phyloP scores from a whole-genome alignment of 1,140 invertebrate genomes.

The Trichoplusia ni region DNA sequence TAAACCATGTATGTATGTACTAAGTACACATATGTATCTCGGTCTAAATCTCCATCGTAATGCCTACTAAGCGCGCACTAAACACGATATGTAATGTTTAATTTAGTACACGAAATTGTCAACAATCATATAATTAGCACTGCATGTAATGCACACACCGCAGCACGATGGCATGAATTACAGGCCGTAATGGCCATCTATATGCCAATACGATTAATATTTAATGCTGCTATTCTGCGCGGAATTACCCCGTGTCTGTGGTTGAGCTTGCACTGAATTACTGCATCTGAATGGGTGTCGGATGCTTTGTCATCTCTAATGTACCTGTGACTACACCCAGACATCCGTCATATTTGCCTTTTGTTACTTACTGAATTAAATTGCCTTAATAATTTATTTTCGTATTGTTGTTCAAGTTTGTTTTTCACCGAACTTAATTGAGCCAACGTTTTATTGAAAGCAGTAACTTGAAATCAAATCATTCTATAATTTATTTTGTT shows the following conservation, averaged over 20 bases:
- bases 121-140: constrained; percentile 60
- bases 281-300: constrained; percentile 58
- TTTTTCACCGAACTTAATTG: no score
- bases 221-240: constrained; percentile 69
- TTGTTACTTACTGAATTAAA: constrained; percentile 11
- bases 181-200: constrained; percentile 66
- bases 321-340: constrained; percentile 3
- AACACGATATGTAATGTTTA: no score
- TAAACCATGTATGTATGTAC: no score
- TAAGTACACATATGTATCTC: no score
- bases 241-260: constrained; percentile 69
- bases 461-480: no score
- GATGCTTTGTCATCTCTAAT: constrained; percentile 45
- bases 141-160: constrained; percentile 47
- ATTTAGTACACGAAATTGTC: constrained; percentile 5
- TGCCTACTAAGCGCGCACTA: constrained; percentile 11
- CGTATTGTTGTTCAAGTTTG: neutral
- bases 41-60: no score
- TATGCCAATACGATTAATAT: constrained; percentile 77
- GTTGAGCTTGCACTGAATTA: constrained; percentile 69
- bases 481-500: no score
- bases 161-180: constrained; percentile 42
- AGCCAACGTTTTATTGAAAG: no score
- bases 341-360: no score
- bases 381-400: neutral